These are phyloP conservation scores for Coryphaenoides rupestris DNA, from an alignment of 2,113 vertebrate genomes.

Conservation along the genomic window DNA sequence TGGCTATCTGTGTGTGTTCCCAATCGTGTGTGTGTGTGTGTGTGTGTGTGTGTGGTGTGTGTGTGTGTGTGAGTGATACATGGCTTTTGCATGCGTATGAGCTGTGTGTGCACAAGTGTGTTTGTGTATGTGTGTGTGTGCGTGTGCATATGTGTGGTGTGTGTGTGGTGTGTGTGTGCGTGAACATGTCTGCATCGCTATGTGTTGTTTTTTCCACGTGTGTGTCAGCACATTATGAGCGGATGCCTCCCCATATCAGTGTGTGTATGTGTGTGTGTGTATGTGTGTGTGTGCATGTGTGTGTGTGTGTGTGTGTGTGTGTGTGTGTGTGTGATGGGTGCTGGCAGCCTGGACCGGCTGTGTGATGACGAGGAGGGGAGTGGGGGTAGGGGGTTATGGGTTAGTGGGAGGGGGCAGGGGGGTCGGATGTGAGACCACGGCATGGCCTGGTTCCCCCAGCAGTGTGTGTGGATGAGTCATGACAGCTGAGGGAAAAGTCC, in stretches of 20 bases:
- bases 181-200: neutral
- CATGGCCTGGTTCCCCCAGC: conserved; percentile 51
- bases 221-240: conserved; percentile 43
- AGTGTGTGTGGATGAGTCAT: conserved; percentile 57
- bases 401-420: conserved; percentile 15
- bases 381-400: conserved; percentile 2
- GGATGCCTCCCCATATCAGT: conserved; percentile 36
- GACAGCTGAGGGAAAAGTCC: conserved; percentile 69
- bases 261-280: conserved; percentile 14
- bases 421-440: conserved; percentile 40
- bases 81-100: no score
- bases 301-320: conserved; percentile 15
- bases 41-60: neutral
- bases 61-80: neutral
- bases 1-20: neutral
- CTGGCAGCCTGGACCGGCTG: conserved; percentile 38
- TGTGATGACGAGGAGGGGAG: no score
- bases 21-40: neutral
- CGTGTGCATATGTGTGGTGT: no score
- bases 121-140: no score
- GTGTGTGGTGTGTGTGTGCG: neutral
- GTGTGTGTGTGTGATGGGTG: conserved; percentile 41
- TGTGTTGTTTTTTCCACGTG: conserved; percentile 22
- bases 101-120: no score
- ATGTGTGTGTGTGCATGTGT: no score